Evolutionary conservation across 2,113 vertebrate genomes (phyloP).

Genomic region (Tringa solitaria): DNA sequence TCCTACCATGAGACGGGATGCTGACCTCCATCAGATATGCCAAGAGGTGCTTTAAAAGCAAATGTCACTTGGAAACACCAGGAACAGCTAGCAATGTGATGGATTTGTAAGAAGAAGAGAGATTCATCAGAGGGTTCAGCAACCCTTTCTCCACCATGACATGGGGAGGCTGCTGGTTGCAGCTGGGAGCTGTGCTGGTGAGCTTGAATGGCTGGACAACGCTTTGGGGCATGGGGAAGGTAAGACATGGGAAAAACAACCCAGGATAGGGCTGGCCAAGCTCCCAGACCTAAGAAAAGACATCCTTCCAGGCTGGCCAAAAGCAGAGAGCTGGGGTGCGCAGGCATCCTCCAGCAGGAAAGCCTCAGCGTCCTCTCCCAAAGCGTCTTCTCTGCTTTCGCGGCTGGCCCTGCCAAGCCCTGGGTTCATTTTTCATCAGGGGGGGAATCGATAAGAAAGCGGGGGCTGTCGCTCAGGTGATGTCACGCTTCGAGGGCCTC

Average conservation of each 20-base stretch:
- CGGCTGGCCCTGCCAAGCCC: conserved; percentile 25
- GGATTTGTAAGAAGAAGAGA: background rate
- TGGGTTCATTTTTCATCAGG: conserved; percentile 75
- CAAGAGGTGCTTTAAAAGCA: background rate
- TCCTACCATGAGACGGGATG: background rate
- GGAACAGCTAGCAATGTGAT: rapidly evolving
- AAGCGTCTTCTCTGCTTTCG: background rate
- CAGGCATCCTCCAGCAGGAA: background rate
- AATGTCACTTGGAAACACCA: rapidly evolving
- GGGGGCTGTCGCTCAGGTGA: conserved; percentile 62
- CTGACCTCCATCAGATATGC: background rate
- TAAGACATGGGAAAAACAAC: background rate
- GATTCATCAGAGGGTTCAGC: background rate
- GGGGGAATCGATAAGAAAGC: conserved; percentile 67
- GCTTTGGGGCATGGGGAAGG: too few relatives aligned
- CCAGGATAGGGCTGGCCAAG: background rate
- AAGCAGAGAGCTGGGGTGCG: background rate
- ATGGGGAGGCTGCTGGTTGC: background rate
- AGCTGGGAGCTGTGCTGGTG: background rate
- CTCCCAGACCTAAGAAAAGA: background rate
- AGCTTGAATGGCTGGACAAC: background rate
- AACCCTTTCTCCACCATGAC: rapidly evolving
- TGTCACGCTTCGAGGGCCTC: conserved; percentile 18
- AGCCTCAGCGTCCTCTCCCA: background rate
- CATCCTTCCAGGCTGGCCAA: background rate